Base-by-base conservation (phyloP, 2,113 vertebrate species). In the Gnathochromis pfefferi region DNA sequence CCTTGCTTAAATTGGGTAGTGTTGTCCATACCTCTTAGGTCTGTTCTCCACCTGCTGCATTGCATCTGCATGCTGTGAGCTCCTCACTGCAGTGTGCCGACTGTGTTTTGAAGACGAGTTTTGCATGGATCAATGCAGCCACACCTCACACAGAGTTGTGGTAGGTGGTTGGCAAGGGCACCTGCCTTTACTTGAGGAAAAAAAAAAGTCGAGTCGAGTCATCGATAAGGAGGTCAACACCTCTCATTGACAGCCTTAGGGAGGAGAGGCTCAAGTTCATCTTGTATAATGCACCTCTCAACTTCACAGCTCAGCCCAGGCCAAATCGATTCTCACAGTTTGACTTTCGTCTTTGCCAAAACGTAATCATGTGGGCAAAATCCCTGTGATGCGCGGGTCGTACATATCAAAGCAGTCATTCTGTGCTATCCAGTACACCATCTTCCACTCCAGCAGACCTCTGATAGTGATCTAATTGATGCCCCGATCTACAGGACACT, bases 171-270 rank as follows among this genome's bases (percentile, higher is more conserved):
- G 31, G 57, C 38, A n/a, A 23, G 23, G 23, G 42, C 80, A 54
- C 54, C 90, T 86, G 65, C 94, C 94, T 95, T 95, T 95, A 94
- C 92, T 92, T 80, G 12, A 82, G 94, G 89, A 2, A 45, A 16
- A 45, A 73, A 73, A 83, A 91, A 90, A 81, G 58, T 53, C 23
- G 78, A 88, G 82, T 88, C 84, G 45, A 87, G 75, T 94, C 92
- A 95, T 95, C 93, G 90, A 92, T 94, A 90, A 87, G 60, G 10
- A 14, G 89, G 86, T 92, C 92, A 93, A 87, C 91, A 80, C 60
- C 79, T 87, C 82, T 40, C 82, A 91, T 92, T 47, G 87, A 92
- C 89, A 86, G 83, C 81, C 47, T 45, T 3, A 2, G 84, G 54
- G 75, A 73, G 65, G 83, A 87, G 80, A 87, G 89, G 86, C 87